phyloP scores from a whole-genome alignment of 2,113 vertebrate species.

The Helogale parvula region DNA sequence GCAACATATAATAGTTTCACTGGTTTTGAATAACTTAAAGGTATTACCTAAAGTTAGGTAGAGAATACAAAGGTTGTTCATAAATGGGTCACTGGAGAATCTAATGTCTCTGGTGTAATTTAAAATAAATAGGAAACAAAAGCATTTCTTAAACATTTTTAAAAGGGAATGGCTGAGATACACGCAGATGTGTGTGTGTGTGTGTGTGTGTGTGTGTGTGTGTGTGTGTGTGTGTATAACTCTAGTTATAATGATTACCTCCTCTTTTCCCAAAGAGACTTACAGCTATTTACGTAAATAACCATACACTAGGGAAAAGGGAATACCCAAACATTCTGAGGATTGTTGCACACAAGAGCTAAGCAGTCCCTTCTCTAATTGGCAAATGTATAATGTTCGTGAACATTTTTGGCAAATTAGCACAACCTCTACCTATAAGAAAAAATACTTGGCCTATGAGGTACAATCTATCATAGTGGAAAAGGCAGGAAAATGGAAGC shows the following conservation, averaged over 20 bases:
- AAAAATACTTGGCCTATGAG: not conserved
- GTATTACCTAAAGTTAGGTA: not conserved
- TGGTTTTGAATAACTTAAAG: not conserved
- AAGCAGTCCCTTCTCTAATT: not conserved
- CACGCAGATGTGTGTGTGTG: not conserved
- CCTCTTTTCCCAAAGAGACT: not conserved
- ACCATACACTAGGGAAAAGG: not conserved
- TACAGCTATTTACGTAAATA: not conserved
- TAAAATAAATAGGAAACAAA: not conserved
- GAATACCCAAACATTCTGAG: not conserved
- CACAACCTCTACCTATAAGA: not conserved
- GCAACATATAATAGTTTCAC: not conserved
- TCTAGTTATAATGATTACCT: not conserved
- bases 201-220: not conserved
- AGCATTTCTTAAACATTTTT: not conserved
- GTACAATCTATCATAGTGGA: not conserved
- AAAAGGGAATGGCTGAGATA: not conserved
- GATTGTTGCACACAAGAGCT: not conserved
- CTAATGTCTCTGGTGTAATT: not conserved
- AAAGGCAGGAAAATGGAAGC: not conserved
- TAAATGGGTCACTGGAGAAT: not conserved
- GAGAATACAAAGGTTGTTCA: not conserved
- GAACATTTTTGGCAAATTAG: not conserved
- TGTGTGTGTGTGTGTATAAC: not conserved
- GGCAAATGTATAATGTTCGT: not conserved